phyloP scores from a whole-genome alignment of 2,113 vertebrate genomes.

The Cariama cristata region DNA sequence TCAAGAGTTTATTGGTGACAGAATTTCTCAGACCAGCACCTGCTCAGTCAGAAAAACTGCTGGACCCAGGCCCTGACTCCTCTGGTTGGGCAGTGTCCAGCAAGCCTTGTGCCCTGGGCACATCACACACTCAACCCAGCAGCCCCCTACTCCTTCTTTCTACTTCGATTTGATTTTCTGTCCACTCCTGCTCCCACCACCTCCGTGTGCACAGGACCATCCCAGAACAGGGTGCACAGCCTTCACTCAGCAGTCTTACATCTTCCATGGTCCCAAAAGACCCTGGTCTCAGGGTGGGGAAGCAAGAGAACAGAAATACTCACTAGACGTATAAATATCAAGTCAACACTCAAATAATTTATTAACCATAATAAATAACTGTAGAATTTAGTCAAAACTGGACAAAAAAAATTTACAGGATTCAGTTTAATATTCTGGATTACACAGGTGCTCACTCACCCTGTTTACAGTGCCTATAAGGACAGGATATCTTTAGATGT shows the following conservation, averaged over 20 bases:
- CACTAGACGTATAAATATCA: neutral
- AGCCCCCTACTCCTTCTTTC: neutral
- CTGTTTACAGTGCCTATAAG: neutral
- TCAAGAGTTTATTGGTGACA: neutral
- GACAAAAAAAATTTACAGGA: neutral
- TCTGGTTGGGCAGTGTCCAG: accelerated
- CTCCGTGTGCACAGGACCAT: neutral
- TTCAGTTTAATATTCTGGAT: neutral
- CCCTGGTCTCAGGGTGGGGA: accelerated
- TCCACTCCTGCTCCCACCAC: neutral
- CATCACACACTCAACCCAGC: neutral
- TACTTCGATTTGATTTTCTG: neutral
- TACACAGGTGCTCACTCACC: neutral
- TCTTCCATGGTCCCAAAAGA: neutral
- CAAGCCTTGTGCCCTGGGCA: neutral
- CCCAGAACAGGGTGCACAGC: accelerated
- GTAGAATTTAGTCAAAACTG: neutral
- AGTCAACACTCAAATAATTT: neutral
- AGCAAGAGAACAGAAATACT: neutral
- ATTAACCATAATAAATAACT: neutral
- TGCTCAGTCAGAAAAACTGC: neutral
- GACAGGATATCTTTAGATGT: neutral
- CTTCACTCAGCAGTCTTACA: neutral
- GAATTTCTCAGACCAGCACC: neutral
- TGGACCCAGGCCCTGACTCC: neutral